Conservation (phyloP, 2,888 invertebrate species). For the Mycalesis mineus region DNA sequence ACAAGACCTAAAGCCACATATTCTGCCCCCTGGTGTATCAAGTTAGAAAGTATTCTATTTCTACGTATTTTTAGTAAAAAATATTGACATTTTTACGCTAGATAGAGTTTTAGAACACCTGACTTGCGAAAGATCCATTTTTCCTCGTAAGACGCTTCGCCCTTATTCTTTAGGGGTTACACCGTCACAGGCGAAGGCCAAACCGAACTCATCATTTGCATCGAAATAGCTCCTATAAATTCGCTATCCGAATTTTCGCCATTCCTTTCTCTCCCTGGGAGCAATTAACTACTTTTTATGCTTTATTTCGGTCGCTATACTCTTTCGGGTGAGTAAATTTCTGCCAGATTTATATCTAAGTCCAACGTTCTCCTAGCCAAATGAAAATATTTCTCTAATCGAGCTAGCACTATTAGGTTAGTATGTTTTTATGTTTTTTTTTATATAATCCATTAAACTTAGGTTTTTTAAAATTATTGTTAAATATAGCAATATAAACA, state of each 20-base stretch:
- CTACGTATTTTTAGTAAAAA: too few species aligned
- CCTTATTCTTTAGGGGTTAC: conserved; percentile 71
- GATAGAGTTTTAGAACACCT: not conserved
- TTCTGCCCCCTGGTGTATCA: too few species aligned
- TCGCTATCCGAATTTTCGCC: conserved; percentile 75
- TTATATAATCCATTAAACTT: too few species aligned
- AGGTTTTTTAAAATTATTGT: too few species aligned
- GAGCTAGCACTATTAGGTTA: too few species aligned
- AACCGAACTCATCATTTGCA: conserved; percentile 72
- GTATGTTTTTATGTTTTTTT: too few species aligned
- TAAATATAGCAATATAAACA: too few species aligned
- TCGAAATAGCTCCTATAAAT: conserved; percentile 77
- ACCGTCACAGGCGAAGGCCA: conserved; percentile 57
- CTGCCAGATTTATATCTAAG: conserved; percentile 49
- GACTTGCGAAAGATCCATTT: conserved; percentile 49
- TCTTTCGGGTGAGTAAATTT: conserved; percentile 59
- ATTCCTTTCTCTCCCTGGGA: conserved; percentile 68
- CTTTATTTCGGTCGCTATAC: conserved; percentile 47
- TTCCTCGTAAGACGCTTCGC: conserved; percentile 66
- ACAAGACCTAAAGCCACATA: too few species aligned
- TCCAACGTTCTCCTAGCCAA: too few species aligned
- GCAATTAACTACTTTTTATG: conserved; percentile 74
- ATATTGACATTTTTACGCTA: too few species aligned
- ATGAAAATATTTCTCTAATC: too few species aligned
- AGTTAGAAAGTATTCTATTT: too few species aligned